Conservation (phyloP, 2,797 vertebrate species). For the Neosalanx taihuensis region DNA sequence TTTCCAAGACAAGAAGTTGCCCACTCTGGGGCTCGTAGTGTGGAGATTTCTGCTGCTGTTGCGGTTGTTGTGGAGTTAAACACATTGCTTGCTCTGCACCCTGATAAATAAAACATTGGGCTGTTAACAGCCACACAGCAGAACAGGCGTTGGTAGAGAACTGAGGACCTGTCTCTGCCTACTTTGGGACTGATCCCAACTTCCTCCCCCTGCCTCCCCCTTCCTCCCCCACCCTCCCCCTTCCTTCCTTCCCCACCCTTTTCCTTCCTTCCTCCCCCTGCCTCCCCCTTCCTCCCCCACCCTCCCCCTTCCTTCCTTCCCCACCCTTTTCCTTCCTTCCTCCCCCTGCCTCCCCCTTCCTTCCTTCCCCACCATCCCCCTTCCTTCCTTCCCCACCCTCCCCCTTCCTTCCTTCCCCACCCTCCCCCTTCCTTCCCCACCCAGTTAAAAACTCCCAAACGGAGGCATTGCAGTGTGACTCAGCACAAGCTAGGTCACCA, state of each 20-base stretch:
- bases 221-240: no score
- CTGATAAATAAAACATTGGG: constrained; percentile 15
- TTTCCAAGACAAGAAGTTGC: constrained; percentile 48
- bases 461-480: no score
- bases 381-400: no score
- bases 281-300: no score
- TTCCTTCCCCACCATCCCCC: no score
- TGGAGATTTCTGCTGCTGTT: constrained; percentile 55
- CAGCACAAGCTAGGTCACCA: neutral
- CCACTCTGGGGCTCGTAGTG: constrained; percentile 7
- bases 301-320: no score
- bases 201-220: neutral
- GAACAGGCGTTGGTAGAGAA: neutral
- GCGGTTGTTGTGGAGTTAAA: constrained; percentile 44
- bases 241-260: no score
- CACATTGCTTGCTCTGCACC: constrained; percentile 8
- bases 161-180: neutral
- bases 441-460: neutral
- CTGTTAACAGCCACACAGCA: constrained; percentile 4
- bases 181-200: neutral
- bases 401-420: neutral
- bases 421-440: neutral
- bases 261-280: no score
- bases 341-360: neutral
- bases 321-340: neutral